These are phyloP conservation scores for Hippocampus comes DNA, from an alignment of 2,113 vertebrate genomes.

Conservation along the genomic window DNA sequence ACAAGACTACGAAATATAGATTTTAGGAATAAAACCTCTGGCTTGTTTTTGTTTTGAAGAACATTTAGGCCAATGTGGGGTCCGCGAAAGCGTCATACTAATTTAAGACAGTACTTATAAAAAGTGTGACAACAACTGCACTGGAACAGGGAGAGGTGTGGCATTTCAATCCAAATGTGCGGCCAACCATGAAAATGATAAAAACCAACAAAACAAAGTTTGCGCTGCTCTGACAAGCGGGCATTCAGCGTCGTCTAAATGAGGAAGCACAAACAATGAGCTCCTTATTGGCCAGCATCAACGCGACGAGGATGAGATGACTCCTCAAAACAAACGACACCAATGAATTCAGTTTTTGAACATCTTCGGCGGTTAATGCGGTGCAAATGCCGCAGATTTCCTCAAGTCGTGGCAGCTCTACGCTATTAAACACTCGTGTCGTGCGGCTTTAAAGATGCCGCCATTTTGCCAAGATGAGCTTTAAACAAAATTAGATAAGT, in stretches of 20 bases:
- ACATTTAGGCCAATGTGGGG: too few species aligned
- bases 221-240: slow-evolving; percentile 1
- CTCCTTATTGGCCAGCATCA: slow-evolving; percentile 2
- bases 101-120: too few species aligned
- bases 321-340: slow-evolving; percentile 8
- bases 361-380: slow-evolving; percentile 17
- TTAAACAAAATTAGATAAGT: too few species aligned
- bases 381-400: background rate
- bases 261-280: slow-evolving; percentile 7
- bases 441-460: too few species aligned
- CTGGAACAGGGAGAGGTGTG: background rate
- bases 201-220: background rate
- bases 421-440: background rate
- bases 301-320: slow-evolving; percentile 2
- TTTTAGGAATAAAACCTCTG: too few species aligned
- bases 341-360: background rate
- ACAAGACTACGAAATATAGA: too few species aligned
- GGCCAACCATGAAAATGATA: background rate
- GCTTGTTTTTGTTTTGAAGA: too few species aligned
- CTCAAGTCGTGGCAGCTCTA: background rate
- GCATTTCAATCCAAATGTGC: background rate
- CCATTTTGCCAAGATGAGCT: too few species aligned
- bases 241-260: slow-evolving; percentile 7
- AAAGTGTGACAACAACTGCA: background rate
- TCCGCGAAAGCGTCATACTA: too few species aligned